Conservation (phyloP, 2,888 invertebrate species). For the Eledone cirrhosa region DNA sequence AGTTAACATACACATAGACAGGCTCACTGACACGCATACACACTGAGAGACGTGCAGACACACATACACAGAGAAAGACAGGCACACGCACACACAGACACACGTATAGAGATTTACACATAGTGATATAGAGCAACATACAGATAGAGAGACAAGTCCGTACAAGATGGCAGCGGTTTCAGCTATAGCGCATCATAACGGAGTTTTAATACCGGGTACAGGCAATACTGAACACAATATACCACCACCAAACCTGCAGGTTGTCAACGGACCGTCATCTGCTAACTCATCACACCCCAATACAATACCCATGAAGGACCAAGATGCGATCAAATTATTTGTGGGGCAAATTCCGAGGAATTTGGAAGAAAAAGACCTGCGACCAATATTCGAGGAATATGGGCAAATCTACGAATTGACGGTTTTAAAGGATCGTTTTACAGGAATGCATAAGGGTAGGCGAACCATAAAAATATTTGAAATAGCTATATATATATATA, state of each 20-base stretch:
- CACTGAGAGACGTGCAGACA: too few relatives aligned
- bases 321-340: slow-evolving; percentile 81
- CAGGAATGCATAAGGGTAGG: slow-evolving; percentile 93
- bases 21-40: not conserved
- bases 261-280: slow-evolving; percentile 22
- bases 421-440: slow-evolving; percentile 92
- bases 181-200: not conserved
- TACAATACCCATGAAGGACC: slow-evolving; percentile 68
- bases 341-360: slow-evolving; percentile 93
- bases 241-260: not conserved
- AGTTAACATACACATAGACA: not conserved
- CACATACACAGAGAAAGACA: too few relatives aligned
- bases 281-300: slow-evolving; percentile 31
- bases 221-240: not conserved
- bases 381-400: slow-evolving; percentile 91
- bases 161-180: slow-evolving; percentile 14
- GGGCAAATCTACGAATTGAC: slow-evolving; percentile 94
- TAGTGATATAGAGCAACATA: not conserved
- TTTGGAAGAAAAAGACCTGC: slow-evolving; percentile 84
- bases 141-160: not conserved
- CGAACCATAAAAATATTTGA: not conserved
- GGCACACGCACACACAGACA: too few relatives aligned
- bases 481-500: too few relatives aligned
- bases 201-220: slow-evolving; percentile 11
- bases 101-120: not conserved